phyloP scores from a whole-genome alignment of 2,888 invertebrate species.

The Agapostemon virescens region DNA sequence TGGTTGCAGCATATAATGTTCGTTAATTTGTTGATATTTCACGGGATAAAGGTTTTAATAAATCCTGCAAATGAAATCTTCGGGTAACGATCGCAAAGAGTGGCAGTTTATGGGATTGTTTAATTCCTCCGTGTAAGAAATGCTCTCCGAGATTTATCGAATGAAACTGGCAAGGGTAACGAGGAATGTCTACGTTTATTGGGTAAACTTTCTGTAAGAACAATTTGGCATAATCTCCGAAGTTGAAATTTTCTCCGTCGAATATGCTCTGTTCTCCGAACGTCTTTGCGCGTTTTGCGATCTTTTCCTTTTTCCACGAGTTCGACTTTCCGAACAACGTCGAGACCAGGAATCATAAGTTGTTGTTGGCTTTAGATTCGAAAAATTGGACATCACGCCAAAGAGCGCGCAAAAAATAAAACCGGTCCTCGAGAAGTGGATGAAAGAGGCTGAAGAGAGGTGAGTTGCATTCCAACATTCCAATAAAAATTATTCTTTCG shows the following conservation, averaged over 20 bases:
- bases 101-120: background rate
- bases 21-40: background rate
- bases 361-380: conserved; percentile 91
- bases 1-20: background rate
- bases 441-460: conserved; percentile 99
- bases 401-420: conserved; percentile 99
- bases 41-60: background rate
- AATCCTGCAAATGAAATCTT: background rate
- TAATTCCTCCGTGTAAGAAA: background rate
- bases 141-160: background rate
- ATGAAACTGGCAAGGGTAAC: background rate
- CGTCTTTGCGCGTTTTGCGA: conserved; percentile 54
- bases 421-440: conserved; percentile 98
- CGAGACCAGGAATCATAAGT: conserved; percentile 76
- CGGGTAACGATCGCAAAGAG: background rate
- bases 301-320: conserved; percentile 20
- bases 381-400: conserved; percentile 99
- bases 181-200: background rate
- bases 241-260: too few relatives aligned
- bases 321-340: background rate
- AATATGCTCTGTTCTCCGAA: background rate
- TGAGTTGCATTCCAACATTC: conserved; percentile 79
- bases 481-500: background rate
- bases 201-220: too few relatives aligned
- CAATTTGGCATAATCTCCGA: too few relatives aligned